Evolutionary conservation across 1,140 invertebrate genomes (phyloP), one percentile per base, ranked within the genome.

Genomic region (Drosophila grimshawi): DNA sequence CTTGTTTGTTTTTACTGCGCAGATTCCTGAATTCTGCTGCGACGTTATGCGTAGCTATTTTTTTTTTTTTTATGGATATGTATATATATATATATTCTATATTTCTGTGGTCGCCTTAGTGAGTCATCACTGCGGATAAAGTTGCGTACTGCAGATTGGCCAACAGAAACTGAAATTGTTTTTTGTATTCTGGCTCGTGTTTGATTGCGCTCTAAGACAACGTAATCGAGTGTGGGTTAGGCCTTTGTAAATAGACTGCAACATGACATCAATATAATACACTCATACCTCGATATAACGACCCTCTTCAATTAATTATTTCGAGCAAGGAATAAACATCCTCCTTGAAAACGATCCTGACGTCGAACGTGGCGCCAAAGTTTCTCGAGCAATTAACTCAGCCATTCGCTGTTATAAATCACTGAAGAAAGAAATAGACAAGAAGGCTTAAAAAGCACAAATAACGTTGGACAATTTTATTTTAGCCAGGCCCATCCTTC

Each of bases 1-100:
- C 37, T 48, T 80, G 53, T 83, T 80, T 74, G 59, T 81, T 76
- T 73, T 67, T 59, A 73, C 83, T 88, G 79, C 82, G 82, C 79
- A 86, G 52, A 59, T 75, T 30, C 33, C 52, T n/a, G 39, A 70
- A 74, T 75, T 60, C 67, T 60, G 68, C 29, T 32, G 11, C 10
- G 19, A n/a, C 7, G 7, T 41, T 53, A 0, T 32, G 11, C 30
- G 33, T 39, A 1, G 3, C 5, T 32, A 27, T 55, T 29, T 56
- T n/a, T 19, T 33, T 57, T n/a, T 53, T 75, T 66, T 57, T 45
- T 43, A n/a, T 61, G 5, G 1, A 19, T 19, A 19, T 19, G 19
- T 19, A 19, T 1, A 19, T 19, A 19, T 19, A 19, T 19, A 19
- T 1, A 19, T 19, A 19, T 19, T 19, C 19, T 1, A 19, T 19